These are phyloP conservation scores for Alentia gelatinosa DNA, from an alignment of 2,888 invertebrate genomes.

Conservation along the genomic window DNA sequence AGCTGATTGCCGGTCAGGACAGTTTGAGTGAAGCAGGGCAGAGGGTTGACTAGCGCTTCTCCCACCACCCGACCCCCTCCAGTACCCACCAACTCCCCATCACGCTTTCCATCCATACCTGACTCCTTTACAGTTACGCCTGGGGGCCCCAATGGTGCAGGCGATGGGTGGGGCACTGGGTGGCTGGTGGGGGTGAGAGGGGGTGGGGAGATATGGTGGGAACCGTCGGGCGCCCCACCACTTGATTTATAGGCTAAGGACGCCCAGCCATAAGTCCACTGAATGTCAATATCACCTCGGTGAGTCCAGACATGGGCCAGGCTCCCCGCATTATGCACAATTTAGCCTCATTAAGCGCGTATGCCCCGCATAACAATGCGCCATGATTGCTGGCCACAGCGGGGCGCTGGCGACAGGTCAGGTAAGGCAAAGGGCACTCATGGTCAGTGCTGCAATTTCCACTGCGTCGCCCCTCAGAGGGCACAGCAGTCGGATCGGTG, in stretches of 20 bases:
- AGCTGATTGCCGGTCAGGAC: neutral
- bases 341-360: conserved; percentile 34
- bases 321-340: conserved; percentile 28
- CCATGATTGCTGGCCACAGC: neutral
- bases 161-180: neutral
- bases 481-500: too few relatives aligned
- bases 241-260: conserved; percentile 31
- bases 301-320: neutral
- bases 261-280: neutral
- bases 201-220: neutral
- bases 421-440: too few relatives aligned
- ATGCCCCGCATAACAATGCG: conserved; percentile 28
- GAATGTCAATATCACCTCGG: conserved; percentile 9
- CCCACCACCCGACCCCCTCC: too few relatives aligned
- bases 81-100: too few relatives aligned
- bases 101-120: too few relatives aligned
- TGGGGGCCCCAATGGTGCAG: neutral
- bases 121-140: too few relatives aligned
- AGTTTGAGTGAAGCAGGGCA: neutral
- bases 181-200: neutral
- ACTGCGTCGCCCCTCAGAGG: too few relatives aligned
- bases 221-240: neutral
- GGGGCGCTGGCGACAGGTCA: too few relatives aligned
- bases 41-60: neutral
- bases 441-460: too few relatives aligned